A percentile compares a stretch with the other conserved stretches of the same genome.
These are phyloP conservation scores for Drosophila percnosoma DNA, from an alignment of 2,888 invertebrate species.

Conservation along the genomic window DNA sequence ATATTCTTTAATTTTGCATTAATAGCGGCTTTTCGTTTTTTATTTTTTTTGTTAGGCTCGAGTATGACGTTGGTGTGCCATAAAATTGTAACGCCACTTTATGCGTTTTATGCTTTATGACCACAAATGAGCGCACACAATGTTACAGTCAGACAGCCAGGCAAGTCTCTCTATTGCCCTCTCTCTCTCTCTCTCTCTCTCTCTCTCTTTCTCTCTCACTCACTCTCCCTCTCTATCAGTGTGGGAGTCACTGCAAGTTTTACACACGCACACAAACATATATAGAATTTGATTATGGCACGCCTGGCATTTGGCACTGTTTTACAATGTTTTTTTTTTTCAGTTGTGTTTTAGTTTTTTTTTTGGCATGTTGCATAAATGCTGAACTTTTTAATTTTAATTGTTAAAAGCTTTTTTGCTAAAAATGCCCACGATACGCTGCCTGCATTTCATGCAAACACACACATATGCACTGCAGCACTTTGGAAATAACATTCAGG, in stretches of 20 bases:
- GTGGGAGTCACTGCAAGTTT: slow-evolving; percentile 54
- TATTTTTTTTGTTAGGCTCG: slow-evolving; percentile 42
- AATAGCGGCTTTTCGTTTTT: slow-evolving; percentile 4
- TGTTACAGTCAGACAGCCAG: slow-evolving; percentile 47
- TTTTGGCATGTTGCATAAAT: slow-evolving; percentile 64
- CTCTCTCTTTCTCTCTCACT: background rate
- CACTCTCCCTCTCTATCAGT: background rate
- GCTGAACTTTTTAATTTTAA: slow-evolving; percentile 81
- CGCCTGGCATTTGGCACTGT: slow-evolving; percentile 55
- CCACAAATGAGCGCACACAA: slow-evolving; percentile 73
- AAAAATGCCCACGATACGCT: slow-evolving; percentile 40
- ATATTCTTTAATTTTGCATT: background rate
- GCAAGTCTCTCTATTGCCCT: slow-evolving; percentile 20
- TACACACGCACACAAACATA: slow-evolving; percentile 40
- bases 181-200: background rate
- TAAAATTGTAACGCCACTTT: slow-evolving; percentile 81
- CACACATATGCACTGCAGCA: background rate
- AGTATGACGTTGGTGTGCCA: slow-evolving; percentile 65
- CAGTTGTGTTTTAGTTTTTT: slow-evolving; percentile 18
- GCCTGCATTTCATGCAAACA: slow-evolving; percentile 34
- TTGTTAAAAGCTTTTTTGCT: slow-evolving; percentile 79
- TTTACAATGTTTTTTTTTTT: slow-evolving; percentile 19
- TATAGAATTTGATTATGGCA: slow-evolving; percentile 70
- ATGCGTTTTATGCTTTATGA: slow-evolving; percentile 82
- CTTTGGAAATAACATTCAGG: slow-evolving; percentile 57